Conservation (phyloP, 2,797 vertebrate genomes). For the Presbytis comata region DNA sequence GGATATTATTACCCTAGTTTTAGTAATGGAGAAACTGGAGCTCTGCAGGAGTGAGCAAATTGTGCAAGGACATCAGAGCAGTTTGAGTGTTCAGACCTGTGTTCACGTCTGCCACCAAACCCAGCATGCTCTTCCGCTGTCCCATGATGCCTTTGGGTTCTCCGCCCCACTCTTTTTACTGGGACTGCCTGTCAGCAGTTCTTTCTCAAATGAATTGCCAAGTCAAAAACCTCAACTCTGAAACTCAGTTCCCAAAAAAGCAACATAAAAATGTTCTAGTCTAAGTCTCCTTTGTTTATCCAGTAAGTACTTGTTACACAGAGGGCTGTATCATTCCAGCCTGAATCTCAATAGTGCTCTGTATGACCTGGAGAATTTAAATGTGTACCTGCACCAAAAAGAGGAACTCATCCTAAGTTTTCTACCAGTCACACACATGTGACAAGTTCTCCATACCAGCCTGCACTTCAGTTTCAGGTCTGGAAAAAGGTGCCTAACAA, state of each 20-base stretch:
- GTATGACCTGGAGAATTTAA: neutral
- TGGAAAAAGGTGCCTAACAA: neutral
- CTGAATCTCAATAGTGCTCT: neutral
- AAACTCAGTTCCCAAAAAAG: neutral
- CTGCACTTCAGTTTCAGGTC: neutral
- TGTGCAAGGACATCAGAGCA: neutral
- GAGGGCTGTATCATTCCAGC: neutral
- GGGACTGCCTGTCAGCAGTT: neutral
- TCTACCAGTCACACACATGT: neutral
- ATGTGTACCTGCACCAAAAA: neutral
- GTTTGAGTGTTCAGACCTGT: accelerated
- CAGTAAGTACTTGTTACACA: neutral
- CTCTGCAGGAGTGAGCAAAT: neutral
- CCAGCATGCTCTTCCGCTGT: accelerated
- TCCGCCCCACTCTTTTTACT: neutral
- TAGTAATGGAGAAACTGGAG: neutral
- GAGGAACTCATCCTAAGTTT: neutral
- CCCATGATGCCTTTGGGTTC: neutral
- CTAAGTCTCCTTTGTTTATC: neutral
- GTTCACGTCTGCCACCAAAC: neutral
- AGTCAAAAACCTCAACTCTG: neutral
- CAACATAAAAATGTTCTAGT: neutral
- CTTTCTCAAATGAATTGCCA: neutral
- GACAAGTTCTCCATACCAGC: neutral
- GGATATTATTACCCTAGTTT: neutral